These are phyloP conservation scores for Idaea biselata DNA, from an alignment of 2,888 invertebrate genomes.

Conservation along the genomic window DNA sequence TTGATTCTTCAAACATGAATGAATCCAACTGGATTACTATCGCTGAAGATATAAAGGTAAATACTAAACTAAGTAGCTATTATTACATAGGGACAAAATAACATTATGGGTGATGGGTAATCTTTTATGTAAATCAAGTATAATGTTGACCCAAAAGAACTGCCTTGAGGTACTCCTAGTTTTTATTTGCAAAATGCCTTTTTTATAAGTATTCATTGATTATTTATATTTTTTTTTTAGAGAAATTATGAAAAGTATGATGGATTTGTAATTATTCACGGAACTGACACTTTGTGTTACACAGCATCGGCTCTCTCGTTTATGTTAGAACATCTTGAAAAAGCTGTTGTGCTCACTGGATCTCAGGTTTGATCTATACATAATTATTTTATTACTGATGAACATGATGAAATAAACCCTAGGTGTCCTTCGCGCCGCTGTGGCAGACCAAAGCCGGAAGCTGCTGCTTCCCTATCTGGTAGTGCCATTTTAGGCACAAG, in stretches of 20 bases:
- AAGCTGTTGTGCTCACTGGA: slow-evolving; percentile 95
- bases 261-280: slow-evolving; percentile 97
- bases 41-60: slow-evolving; percentile 91
- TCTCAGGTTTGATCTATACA: slow-evolving; percentile 82
- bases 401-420: too few species aligned
- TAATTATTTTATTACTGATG: too few species aligned
- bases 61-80: not conserved
- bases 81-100: not conserved
- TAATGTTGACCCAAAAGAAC: not conserved
- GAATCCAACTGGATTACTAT: slow-evolving; percentile 94
- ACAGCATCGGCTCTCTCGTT: slow-evolving; percentile 98
- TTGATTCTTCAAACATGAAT: slow-evolving; percentile 97
- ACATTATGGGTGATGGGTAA: not conserved
- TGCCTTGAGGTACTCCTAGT: not conserved
- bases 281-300: slow-evolving; percentile 97
- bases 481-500: too few species aligned
- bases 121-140: not conserved
- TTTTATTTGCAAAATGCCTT: not conserved
- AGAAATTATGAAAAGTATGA: slow-evolving; percentile 89
- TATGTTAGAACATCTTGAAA: slow-evolving; percentile 97
- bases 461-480: too few species aligned
- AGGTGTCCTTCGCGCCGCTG: too few species aligned
- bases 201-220: too few species aligned
- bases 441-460: too few species aligned
- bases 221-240: slow-evolving; percentile 62